Conservation (phyloP, 2,888 invertebrate species). For the Calliopum simillimum region DNA sequence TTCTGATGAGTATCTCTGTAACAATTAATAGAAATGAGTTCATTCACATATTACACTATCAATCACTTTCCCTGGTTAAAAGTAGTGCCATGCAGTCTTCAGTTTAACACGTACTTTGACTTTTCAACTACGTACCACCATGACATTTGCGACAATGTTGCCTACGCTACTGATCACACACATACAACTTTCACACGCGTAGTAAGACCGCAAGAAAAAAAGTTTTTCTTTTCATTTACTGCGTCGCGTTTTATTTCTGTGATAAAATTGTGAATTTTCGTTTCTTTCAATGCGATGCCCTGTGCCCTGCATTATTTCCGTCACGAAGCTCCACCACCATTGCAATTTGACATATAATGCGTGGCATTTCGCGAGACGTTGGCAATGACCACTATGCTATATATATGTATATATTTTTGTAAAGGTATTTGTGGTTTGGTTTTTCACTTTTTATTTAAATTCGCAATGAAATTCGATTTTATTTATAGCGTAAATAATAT, state of each 20-base stretch:
- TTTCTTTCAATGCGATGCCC: neutral
- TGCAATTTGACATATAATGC: constrained; percentile 4
- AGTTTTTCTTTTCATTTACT: constrained; percentile 4
- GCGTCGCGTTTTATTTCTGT: neutral
- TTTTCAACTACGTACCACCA: too few relatives aligned
- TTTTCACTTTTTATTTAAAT: neutral
- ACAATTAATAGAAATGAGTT: too few relatives aligned
- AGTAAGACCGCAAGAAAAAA: neutral
- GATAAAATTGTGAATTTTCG: too few relatives aligned
- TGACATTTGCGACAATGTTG: constrained; percentile 2
- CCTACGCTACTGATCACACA: neutral
- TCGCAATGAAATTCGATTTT: neutral
- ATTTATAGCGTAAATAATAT: neutral
- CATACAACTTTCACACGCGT: neutral
- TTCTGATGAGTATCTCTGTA: too few relatives aligned
- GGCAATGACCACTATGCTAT: too few relatives aligned
- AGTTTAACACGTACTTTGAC: too few relatives aligned
- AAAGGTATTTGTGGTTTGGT: neutral
- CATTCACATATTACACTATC: too few relatives aligned
- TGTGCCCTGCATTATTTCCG: neutral
- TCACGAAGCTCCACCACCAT: too few relatives aligned
- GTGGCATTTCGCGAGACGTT: neutral
- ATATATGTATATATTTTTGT: neutral
- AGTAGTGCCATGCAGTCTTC: too few relatives aligned
- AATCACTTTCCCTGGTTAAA: too few relatives aligned